These are phyloP conservation scores for Adelges cooleyi DNA, from an alignment of 1,140 invertebrate species.

Conservation along the genomic window DNA sequence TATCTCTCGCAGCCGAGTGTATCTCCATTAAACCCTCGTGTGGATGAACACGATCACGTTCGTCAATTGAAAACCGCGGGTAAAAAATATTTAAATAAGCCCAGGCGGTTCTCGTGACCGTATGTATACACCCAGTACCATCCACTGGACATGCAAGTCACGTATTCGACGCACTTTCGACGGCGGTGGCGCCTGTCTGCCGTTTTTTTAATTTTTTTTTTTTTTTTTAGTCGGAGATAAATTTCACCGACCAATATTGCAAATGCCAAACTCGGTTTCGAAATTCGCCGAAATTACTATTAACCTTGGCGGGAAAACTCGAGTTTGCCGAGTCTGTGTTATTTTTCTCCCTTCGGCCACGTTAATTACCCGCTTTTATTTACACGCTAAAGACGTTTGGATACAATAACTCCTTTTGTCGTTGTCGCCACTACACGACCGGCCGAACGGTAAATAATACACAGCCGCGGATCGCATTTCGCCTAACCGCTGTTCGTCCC, in stretches of 20 bases:
- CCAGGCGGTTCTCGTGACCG: no score
- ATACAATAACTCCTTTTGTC: no score
- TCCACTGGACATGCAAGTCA: not conserved
- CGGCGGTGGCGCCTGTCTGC: not conserved
- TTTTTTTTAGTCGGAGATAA: conserved; percentile 3
- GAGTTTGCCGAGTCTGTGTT: no score
- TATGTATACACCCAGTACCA: no score
- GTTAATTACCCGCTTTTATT: not conserved
- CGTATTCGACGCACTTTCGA: not conserved
- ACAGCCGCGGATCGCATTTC: not conserved
- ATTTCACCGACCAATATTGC: not conserved
- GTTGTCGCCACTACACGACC: no score
- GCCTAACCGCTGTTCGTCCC: no score
- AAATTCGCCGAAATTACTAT: no score
- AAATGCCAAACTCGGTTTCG: no score
- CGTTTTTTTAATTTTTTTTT: not conserved
- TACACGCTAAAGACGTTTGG: not conserved
- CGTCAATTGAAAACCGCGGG: conserved; percentile 14
- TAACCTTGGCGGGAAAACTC: no score
- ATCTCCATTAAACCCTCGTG: no score
- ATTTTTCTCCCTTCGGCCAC: not conserved
- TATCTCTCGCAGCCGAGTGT: no score
- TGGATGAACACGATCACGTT: conserved; percentile 15
- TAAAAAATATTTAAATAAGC: not conserved
- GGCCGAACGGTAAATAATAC: no score